Percentiles rank a stretch among this genome's conserved stretches.
Conservation (phyloP, 1,140 invertebrate species). For the Drosophila chauvacae region DNA sequence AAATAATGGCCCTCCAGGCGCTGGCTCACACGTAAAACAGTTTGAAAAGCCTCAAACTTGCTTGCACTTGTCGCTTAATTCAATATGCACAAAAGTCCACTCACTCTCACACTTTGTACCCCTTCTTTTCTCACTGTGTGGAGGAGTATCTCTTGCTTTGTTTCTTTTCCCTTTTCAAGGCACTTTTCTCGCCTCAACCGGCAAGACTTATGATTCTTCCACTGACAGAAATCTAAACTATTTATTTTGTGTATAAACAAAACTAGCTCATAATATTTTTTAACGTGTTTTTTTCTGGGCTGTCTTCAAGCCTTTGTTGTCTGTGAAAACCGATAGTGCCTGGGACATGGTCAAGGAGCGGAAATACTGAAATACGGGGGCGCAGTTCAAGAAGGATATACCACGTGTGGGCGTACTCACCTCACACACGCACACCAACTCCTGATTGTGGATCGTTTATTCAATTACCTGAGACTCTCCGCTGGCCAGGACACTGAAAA, state of each 20-base stretch:
- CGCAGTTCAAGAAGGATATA: not conserved
- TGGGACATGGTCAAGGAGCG: slow-evolving; percentile 24
- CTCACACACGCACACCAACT: slow-evolving; percentile 32
- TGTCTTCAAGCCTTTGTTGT: slow-evolving; percentile 5
- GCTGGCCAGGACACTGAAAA: slow-evolving; percentile 19
- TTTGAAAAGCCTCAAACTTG: slow-evolving; percentile 81
- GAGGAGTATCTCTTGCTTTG: slow-evolving; percentile 30
- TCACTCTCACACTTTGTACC: slow-evolving; percentile 22
- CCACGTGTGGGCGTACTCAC: slow-evolving; percentile 20
- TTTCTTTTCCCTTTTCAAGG: slow-evolving; percentile 46
- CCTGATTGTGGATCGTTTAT: slow-evolving; percentile 54
- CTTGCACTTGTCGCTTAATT: slow-evolving; percentile 79
- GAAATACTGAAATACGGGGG: not conserved
- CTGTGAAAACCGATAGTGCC: slow-evolving; percentile 42
- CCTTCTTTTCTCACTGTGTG: slow-evolving; percentile 8
- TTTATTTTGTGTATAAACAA: not conserved
- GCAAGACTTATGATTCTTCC: not conserved
- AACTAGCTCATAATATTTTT: not conserved
- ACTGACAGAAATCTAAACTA: not conserved
- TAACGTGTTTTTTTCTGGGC: not conserved
- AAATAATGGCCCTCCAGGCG: slow-evolving; percentile 73
- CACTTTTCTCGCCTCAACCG: slow-evolving; percentile 32
- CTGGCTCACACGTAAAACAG: slow-evolving; percentile 57
- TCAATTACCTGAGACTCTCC: slow-evolving; percentile 43
- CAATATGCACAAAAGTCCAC: slow-evolving; percentile 73